phyloP scores from a whole-genome alignment of 2,113 vertebrate species.

The Hemiprocne comata region DNA sequence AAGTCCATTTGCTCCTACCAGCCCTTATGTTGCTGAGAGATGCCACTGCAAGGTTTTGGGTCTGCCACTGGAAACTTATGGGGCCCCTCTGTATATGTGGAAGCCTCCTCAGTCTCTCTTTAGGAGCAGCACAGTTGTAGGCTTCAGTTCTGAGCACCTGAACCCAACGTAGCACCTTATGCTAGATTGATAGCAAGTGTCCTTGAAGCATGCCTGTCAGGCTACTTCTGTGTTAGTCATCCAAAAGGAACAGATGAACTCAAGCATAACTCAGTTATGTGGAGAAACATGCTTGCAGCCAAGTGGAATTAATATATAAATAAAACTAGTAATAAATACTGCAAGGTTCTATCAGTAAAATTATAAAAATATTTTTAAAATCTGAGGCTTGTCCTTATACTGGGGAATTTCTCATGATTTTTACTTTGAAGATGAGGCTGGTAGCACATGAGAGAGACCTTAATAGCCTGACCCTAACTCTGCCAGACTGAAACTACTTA shows the following conservation, averaged over 20 bases:
- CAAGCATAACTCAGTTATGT: not conserved
- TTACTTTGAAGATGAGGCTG: not conserved
- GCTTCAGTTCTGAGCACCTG: not conserved
- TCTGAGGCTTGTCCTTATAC: not conserved
- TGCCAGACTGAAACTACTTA: not conserved
- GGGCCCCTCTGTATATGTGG: not conserved
- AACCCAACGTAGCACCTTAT: not conserved
- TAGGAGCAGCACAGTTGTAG: not conserved
- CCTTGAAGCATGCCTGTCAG: not conserved
- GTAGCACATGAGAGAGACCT: not conserved
- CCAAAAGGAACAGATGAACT: not conserved
- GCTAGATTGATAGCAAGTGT: not conserved
- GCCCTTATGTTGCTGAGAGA: not conserved
- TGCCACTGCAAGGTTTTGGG: not conserved
- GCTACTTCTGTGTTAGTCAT: rapidly evolving
- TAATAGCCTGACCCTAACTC: not conserved
- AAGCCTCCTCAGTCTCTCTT: not conserved
- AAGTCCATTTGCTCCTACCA: not conserved
- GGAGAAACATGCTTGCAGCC: not conserved
- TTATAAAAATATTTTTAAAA: not conserved
- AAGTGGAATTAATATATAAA: not conserved
- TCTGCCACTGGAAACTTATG: not conserved
- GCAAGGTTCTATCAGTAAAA: not conserved
- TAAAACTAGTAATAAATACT: not conserved
- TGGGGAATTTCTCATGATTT: not conserved